phyloP scores from a whole-genome alignment of 2,888 invertebrate species.

The Idaea aversata region DNA sequence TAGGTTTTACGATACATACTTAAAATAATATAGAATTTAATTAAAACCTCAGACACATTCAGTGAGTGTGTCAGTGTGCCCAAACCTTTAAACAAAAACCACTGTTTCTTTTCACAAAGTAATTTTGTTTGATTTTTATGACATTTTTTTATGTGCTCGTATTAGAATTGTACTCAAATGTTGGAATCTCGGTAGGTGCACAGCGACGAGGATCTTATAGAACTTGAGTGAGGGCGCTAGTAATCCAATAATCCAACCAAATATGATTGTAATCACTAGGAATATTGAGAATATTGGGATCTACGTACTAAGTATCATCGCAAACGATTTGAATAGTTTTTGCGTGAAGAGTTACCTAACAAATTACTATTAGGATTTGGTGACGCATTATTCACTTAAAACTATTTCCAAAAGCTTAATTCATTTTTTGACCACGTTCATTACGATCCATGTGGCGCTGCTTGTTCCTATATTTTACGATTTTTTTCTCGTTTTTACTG shows the following conservation, averaged over 20 bases:
- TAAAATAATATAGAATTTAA: conserved; percentile 4
- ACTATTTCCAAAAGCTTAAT: background rate
- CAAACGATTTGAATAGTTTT: too few relatives aligned
- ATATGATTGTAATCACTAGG: too few relatives aligned
- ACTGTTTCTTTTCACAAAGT: conserved; percentile 35
- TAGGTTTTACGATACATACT: background rate
- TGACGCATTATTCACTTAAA: too few relatives aligned
- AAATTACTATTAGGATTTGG: too few relatives aligned
- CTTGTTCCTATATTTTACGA: background rate
- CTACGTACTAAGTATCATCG: too few relatives aligned
- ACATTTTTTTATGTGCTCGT: conserved; percentile 53
- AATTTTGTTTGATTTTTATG: conserved; percentile 58
- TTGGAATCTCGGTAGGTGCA: conserved; percentile 39
- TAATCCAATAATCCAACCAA: too few relatives aligned
- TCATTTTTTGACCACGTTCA: background rate
- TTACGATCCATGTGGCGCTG: background rate
- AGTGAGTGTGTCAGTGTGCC: background rate
- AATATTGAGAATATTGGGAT: too few relatives aligned
- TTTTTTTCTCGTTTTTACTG: conserved; percentile 13
- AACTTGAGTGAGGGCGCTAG: background rate
- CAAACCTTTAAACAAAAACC: conserved; percentile 3
- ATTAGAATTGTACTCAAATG: conserved; percentile 49
- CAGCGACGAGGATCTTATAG: conserved; percentile 6
- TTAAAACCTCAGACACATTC: conserved; percentile 5
- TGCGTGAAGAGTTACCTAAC: too few relatives aligned